Percentiles rank a stretch among this genome's conserved stretches.
Evolutionary conservation across 2,113 vertebrate species (phyloP).

Genomic region (Varanus komodoensis): DNA sequence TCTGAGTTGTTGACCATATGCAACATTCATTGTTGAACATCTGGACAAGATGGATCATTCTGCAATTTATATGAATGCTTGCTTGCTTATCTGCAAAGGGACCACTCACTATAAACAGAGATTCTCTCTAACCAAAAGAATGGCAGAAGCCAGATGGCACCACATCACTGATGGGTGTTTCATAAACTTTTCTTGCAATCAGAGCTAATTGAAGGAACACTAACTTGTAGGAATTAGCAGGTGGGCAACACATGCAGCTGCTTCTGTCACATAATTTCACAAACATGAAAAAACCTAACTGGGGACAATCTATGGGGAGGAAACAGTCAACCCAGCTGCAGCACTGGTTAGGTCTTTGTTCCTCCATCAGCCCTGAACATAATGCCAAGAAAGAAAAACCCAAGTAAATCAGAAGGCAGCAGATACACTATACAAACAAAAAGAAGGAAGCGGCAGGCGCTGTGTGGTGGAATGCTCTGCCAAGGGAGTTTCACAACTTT

Average conservation of each 20-base stretch:
- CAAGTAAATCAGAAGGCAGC: not conserved
- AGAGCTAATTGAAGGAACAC: constrained; percentile 76
- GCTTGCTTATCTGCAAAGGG: constrained; percentile 49
- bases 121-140: constrained; percentile 68
- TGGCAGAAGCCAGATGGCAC: constrained; percentile 74
- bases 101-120: constrained; percentile 73
- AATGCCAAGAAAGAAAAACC: not conserved
- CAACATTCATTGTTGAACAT: not conserved
- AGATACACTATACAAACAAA: not conserved
- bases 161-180: constrained; percentile 72
- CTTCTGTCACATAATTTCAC: constrained; percentile 70
- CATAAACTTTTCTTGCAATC: constrained; percentile 76
- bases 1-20: constrained; percentile 5
- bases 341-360: constrained; percentile 63
- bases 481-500: not conserved
- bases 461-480: too few species aligned
- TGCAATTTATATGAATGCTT: not conserved
- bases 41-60: not conserved
- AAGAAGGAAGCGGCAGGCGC: not conserved
- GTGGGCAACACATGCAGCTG: constrained; percentile 74
- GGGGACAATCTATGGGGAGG: constrained; percentile 53
- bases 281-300: constrained; percentile 66
- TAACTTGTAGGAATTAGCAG: constrained; percentile 74
- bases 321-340: constrained; percentile 68
- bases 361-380: constrained; percentile 57